phyloP scores from a whole-genome alignment of 2,797 vertebrate genomes.

The Neosilurus hyrtlii region DNA sequence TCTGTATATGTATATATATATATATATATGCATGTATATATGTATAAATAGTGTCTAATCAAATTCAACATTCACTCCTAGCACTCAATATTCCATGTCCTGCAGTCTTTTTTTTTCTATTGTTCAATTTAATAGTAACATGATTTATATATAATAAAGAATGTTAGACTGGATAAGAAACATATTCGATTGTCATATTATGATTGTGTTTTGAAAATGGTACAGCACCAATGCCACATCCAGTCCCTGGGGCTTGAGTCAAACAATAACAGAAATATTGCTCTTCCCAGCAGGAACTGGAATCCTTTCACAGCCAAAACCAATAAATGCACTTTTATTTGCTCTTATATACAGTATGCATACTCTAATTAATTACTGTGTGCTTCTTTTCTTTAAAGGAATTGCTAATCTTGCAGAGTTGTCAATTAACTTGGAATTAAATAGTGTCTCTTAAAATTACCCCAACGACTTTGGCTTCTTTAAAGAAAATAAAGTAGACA shows the following conservation, averaged over 20 bases:
- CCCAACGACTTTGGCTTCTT: neutral
- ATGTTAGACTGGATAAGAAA: neutral
- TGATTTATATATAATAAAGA: neutral
- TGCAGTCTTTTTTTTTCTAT: neutral
- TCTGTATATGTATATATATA: no score
- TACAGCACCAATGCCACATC: conserved; percentile 2
- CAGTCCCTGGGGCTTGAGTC: conserved; percentile 10
- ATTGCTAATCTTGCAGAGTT: conserved; percentile 22
- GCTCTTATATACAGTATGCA: conserved; percentile 28
- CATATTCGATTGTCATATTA: conserved; percentile 40
- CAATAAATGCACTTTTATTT: conserved; percentile 42
- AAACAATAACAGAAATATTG: conserved; percentile 45
- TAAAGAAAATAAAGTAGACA: neutral
- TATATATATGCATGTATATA: no score
- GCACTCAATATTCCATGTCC: neutral
- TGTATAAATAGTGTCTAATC: neutral
- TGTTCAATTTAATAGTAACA: neutral
- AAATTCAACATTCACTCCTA: neutral
- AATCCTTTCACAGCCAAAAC: conserved; percentile 39
- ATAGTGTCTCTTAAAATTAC: neutral
- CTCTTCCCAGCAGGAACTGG: conserved; percentile 29
- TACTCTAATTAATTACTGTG: conserved; percentile 40
- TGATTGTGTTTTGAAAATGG: conserved; percentile 21
- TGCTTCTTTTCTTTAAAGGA: conserved; percentile 16
- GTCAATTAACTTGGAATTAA: conserved; percentile 20